phyloP scores from a whole-genome alignment of 1,140 invertebrate genomes.

The Heliconius congener region DNA sequence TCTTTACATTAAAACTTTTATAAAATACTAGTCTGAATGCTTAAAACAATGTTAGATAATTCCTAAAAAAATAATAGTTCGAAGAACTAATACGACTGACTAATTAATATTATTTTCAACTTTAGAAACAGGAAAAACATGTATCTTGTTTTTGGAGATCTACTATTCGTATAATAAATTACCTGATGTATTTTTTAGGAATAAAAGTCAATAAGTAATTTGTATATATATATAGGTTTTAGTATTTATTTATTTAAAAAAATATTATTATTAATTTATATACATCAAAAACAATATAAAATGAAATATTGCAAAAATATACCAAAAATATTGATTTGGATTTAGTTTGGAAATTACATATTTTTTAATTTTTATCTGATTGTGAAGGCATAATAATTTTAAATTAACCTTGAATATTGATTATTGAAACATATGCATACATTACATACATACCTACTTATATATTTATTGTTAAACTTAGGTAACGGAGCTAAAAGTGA shows the following conservation, averaged over 20 bases:
- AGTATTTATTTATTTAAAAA: not conserved
- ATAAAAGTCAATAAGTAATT: not conserved
- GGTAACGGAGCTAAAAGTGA: not conserved
- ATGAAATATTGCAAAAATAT: no score
- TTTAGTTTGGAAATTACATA: no score
- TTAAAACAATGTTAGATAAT: no score
- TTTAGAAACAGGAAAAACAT: conserved; percentile 9
- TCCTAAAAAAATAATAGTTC: not conserved
- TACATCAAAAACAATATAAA: not conserved
- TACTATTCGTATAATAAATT: not conserved
- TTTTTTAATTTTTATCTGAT: not conserved
- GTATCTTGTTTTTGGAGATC: not conserved
- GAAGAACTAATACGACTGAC: not conserved
- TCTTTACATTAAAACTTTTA: not conserved
- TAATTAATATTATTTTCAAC: not conserved
- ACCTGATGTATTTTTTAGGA: not conserved
- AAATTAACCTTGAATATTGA: not conserved
- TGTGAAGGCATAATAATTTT: not conserved
- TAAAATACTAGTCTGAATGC: not conserved
- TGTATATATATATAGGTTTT: not conserved
- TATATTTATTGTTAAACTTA: not conserved
- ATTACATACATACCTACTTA: no score
- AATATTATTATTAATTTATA: not conserved
- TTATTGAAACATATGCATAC: no score
- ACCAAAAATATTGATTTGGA: no score